phyloP scores from a whole-genome alignment of 2,113 vertebrate species.

The Callipepla californica region DNA sequence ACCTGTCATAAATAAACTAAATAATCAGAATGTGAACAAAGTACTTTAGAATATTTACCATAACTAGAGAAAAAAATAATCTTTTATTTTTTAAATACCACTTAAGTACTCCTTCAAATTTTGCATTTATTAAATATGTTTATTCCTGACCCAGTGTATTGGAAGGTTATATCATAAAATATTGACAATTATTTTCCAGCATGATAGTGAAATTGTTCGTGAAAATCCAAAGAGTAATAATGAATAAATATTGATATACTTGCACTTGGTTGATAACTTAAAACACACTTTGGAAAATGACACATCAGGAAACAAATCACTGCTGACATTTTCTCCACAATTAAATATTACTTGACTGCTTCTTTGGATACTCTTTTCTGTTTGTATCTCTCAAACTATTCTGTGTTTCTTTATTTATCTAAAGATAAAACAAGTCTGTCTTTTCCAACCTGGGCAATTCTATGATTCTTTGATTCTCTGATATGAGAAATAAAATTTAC shows the following conservation, averaged over 20 bases:
- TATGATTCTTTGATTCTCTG: too few species aligned
- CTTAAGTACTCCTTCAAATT: neutral
- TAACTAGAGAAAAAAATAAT: neutral
- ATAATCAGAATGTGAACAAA: neutral
- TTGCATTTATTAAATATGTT: neutral
- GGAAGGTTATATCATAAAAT: neutral
- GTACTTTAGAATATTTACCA: neutral
- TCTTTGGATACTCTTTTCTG: neutral
- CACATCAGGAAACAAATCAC: neutral
- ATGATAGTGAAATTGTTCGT: neutral
- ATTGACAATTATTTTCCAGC: neutral
- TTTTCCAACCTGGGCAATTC: too few species aligned
- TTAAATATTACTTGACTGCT: neutral
- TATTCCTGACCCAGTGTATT: neutral
- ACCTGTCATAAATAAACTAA: accelerated
- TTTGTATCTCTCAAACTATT: neutral
- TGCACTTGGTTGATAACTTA: neutral
- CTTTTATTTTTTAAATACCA: too few species aligned
- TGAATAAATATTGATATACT: neutral
- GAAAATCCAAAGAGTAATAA: neutral
- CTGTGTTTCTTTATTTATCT: neutral
- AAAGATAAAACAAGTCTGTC: neutral
- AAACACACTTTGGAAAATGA: neutral
- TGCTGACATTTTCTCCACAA: neutral
- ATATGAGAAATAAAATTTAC: neutral